Base-by-base conservation (phyloP, 2,888 invertebrate genomes). In the Dolichopus griseipennis region DNA sequence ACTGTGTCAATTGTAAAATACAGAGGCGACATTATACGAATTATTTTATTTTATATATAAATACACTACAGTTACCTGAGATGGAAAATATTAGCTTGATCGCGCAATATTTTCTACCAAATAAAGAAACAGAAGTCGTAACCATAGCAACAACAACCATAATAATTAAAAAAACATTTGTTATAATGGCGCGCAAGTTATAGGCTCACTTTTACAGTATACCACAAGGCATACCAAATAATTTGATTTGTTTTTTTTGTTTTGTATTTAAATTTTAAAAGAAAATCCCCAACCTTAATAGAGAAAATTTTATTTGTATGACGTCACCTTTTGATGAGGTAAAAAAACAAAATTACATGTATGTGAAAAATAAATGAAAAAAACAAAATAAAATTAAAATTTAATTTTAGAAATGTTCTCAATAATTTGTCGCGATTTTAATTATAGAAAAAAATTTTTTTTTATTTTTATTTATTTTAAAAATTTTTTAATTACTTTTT, bases 371-470 rank as follows among this genome's bases (percentile, higher is more conserved):
- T n/a, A 52, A 52, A 52, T 10, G 15, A 52, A 52, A 52, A 43
- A 43, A 43, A n/a, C 12, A 43, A 43, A 52, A 52, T n/a, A 52
- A 52, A 52, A 52, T 52, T 52, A 27, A 52, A 68, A 20, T 66
- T 70, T 68, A 68, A 68, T 68, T 67, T 68, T 70, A 68, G 68
- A 70, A 67, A 68, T 70, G 68, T 34, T 70, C 70, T 70, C 68
- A 68, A 70, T 70, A 68, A 68, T 66, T 68, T 69, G 62, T 68
- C 68, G 65, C 65, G 63, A 68, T 68, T 68, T 68, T 52, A 52
- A 52, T 52, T 52, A 52, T 52, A 52, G 52, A 52, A n/a, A n/a
- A n/a, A n/a, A n/a, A 52, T 52, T 52, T 52, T 52, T n/a, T 15
- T 18, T 52, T n/a, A n/a, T 52, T 52, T 18, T 52, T 52, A 12